phyloP scores from a whole-genome alignment of 2,888 invertebrate genomes.

The Emmelina monodactyla region DNA sequence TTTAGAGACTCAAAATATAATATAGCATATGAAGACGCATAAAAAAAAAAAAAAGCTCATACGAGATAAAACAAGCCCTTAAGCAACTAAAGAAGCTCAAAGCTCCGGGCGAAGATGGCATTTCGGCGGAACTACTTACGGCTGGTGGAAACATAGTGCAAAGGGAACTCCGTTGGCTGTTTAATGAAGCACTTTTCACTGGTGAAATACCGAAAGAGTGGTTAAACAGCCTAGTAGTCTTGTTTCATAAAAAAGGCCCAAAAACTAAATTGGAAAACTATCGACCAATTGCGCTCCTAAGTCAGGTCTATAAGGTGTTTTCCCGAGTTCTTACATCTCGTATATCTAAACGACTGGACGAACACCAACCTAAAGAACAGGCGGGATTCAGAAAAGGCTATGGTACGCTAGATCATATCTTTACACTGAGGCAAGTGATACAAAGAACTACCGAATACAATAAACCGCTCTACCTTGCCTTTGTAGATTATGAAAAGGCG shows the following conservation, averaged over 20 bases:
- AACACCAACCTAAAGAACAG: neutral
- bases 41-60: too few species aligned
- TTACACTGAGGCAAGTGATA: neutral
- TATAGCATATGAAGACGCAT: too few species aligned
- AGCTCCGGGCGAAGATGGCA: too few species aligned
- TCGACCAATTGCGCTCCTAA: neutral
- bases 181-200: too few species aligned
- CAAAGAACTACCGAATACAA: neutral
- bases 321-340: neutral
- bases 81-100: too few species aligned
- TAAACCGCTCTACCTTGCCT: neutral
- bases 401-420: neutral
- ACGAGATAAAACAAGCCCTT: too few species aligned
- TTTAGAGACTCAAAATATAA: too few species aligned
- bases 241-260: neutral
- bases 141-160: too few species aligned
- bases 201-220: too few species aligned
- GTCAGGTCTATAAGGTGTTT: neutral
- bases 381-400: neutral
- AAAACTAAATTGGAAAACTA: neutral
- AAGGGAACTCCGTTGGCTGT: too few species aligned
- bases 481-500: slow-evolving; percentile 2
- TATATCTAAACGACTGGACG: neutral
- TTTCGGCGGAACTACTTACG: too few species aligned
- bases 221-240: too few species aligned